Conservation (phyloP, 2,113 vertebrate genomes). For the Microcebus ravelobensis region DNA sequence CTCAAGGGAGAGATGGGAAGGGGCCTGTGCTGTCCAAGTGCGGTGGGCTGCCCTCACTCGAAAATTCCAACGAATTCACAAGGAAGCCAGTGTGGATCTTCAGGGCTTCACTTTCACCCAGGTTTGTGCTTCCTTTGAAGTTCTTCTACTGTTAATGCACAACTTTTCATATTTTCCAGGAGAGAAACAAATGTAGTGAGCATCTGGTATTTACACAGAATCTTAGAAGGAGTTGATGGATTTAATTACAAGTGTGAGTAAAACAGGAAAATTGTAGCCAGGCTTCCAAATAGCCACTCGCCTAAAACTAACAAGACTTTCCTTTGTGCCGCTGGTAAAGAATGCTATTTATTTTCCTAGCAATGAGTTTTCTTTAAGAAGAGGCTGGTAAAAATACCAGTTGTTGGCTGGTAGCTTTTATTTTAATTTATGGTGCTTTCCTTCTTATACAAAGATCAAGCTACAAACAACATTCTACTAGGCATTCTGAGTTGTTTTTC, state of each 20-base stretch:
- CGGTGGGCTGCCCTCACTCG: not conserved
- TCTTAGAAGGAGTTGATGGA: conserved; percentile 74
- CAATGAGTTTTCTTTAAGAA: conserved; percentile 7
- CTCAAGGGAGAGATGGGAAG: not conserved
- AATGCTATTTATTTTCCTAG: conserved; percentile 43
- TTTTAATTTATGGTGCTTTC: conserved; percentile 55
- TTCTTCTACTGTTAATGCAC: not conserved
- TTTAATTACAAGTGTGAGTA: conserved; percentile 80
- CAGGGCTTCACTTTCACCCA: not conserved
- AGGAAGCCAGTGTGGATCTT: not conserved
- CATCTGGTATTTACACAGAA: conserved; percentile 79
- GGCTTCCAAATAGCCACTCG: conserved; percentile 77
- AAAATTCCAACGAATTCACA: not conserved
- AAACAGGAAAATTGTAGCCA: conserved; percentile 79
- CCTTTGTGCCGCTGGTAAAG: conserved; percentile 38
- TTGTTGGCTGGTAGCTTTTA: conserved; percentile 50
- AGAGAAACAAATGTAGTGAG: conserved; percentile 48
- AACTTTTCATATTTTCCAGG: conserved; percentile 58
- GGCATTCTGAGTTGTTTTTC: not conserved
- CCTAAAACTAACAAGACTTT: conserved; percentile 53
- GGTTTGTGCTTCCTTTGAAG: not conserved
- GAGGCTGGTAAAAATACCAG: conserved; percentile 23
- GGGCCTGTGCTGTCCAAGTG: not conserved
- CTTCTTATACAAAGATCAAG: conserved; percentile 62
- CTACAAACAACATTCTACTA: not conserved